phyloP scores from a whole-genome alignment of 2,888 invertebrate genomes.

The Caenorhabditis sp. region DNA sequence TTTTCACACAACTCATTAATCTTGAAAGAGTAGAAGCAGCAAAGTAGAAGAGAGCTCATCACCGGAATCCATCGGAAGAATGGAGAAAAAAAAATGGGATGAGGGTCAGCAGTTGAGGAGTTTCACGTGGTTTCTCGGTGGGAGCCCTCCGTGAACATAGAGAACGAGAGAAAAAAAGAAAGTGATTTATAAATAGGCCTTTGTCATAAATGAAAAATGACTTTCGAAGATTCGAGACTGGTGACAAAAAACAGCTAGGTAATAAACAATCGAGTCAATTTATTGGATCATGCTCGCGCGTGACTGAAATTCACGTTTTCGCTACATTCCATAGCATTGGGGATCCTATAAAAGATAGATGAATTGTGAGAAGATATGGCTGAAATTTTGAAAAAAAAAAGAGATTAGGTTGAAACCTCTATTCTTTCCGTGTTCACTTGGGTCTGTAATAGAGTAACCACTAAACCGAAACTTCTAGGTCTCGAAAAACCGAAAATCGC shows the following conservation, averaged over 20 bases:
- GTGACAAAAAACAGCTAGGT: constrained; percentile 25
- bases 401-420: background rate
- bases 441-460: too few species aligned
- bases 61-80: constrained; percentile 2
- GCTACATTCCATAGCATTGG: constrained; percentile 11
- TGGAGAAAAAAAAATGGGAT: constrained; percentile 3
- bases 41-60: constrained; percentile 17
- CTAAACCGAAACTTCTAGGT: too few species aligned
- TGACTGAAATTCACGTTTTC: constrained; percentile 9
- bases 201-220: constrained; percentile 19
- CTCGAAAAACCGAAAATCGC: too few species aligned
- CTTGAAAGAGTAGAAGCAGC: too few species aligned
- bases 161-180: background rate
- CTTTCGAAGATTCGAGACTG: constrained; percentile 23
- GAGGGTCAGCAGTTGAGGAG: constrained; percentile 38
- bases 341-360: constrained; percentile 17
- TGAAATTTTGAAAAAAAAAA: background rate
- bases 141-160: background rate
- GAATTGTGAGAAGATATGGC: background rate
- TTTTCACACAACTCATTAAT: constrained; percentile 48
- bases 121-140: constrained; percentile 32
- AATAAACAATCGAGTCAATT: background rate
- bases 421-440: too few species aligned
- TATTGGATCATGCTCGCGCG: constrained; percentile 14
- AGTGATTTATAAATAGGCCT: background rate